Conservation (phyloP, 2,113 vertebrate genomes). For the Amphiprion ocellaris region DNA sequence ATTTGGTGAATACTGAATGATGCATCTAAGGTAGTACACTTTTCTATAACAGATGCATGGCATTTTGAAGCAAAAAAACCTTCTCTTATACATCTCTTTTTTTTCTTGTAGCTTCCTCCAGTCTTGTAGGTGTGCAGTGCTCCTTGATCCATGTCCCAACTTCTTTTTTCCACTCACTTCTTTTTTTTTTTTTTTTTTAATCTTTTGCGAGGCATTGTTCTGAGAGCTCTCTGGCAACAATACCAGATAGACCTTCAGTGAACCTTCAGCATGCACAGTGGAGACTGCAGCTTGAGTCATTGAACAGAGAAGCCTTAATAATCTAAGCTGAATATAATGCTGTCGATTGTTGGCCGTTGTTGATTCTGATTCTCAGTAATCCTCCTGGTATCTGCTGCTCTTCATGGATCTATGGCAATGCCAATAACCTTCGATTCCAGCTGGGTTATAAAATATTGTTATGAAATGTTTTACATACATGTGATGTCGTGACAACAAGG, state of each 20-base stretch:
- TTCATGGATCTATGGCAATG: constrained; percentile 40
- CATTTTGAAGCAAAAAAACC: constrained; percentile 20
- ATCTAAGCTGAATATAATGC: constrained; percentile 50
- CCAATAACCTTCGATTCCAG: constrained; percentile 37
- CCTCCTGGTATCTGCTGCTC: constrained; percentile 38
- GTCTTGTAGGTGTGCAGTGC: constrained; percentile 52
- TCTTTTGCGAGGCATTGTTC: constrained; percentile 40
- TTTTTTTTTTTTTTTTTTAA: constrained; percentile 32
- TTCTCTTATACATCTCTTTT: constrained; percentile 1
- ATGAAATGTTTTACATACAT: constrained; percentile 16
- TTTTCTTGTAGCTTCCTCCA: constrained; percentile 28
- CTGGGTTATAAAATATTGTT: constrained; percentile 42
- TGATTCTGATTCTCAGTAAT: constrained; percentile 47
- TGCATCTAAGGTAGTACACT: constrained; percentile 30
- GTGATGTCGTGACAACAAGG: constrained; percentile 1
- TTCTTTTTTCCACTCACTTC: constrained; percentile 19
- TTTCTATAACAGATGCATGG: constrained; percentile 50
- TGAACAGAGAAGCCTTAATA: constrained; percentile 40
- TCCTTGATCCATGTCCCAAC: constrained; percentile 52
- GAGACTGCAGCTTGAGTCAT: constrained; percentile 50
- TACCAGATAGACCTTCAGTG: constrained; percentile 40
- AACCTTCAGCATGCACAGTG: constrained; percentile 28
- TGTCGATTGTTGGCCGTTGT: constrained; percentile 21
- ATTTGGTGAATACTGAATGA: constrained; percentile 46
- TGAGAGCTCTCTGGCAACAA: constrained; percentile 47